A percentile compares a stretch with the other conserved stretches of the same genome.
phyloP scores from a whole-genome alignment of 2,888 invertebrate genomes.

The Pollenia griseotomentosa region DNA sequence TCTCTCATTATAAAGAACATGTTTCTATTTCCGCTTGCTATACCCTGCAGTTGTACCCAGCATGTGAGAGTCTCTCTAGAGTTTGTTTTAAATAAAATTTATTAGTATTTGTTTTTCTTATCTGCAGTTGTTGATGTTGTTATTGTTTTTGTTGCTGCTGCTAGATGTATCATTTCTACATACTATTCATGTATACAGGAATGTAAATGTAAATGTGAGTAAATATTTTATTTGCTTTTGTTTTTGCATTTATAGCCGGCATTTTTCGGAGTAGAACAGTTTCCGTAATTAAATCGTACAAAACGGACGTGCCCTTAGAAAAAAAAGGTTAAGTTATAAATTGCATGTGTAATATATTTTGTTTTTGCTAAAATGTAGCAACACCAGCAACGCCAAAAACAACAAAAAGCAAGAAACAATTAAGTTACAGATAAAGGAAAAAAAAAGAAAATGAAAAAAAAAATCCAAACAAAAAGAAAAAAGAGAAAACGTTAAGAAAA shows the following conservation, averaged over 20 bases:
- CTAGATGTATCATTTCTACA: constrained; percentile 72
- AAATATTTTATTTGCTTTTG: constrained; percentile 63
- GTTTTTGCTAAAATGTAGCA: constrained; percentile 35
- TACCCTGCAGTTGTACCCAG: constrained; percentile 5
- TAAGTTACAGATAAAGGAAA: constrained; percentile 33
- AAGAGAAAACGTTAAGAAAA: background rate
- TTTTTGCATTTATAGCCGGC: constrained; percentile 72
- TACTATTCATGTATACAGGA: constrained; percentile 73
- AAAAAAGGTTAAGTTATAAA: constrained; percentile 65
- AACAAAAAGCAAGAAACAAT: constrained; percentile 36
- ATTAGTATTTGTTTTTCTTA: constrained; percentile 46
- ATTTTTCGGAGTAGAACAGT: constrained; percentile 73
- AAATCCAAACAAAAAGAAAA: constrained; percentile 13
- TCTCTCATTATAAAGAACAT: background rate
- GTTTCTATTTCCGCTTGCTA: background rate
- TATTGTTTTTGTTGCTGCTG: constrained; percentile 71
- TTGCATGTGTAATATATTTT: constrained; percentile 70
- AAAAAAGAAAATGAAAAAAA: constrained; percentile 33
- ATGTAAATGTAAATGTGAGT: constrained; percentile 70
- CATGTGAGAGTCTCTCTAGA: background rate
- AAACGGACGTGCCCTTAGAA: constrained; percentile 72
- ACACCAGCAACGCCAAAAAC: constrained; percentile 12
- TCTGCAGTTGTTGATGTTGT: constrained; percentile 37
- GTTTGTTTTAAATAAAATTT: constrained; percentile 50
- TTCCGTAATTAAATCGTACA: constrained; percentile 74